These are phyloP conservation scores for Paratrypauchen microcephalus DNA, from an alignment of 2,797 vertebrate genomes.

Conservation along the genomic window DNA sequence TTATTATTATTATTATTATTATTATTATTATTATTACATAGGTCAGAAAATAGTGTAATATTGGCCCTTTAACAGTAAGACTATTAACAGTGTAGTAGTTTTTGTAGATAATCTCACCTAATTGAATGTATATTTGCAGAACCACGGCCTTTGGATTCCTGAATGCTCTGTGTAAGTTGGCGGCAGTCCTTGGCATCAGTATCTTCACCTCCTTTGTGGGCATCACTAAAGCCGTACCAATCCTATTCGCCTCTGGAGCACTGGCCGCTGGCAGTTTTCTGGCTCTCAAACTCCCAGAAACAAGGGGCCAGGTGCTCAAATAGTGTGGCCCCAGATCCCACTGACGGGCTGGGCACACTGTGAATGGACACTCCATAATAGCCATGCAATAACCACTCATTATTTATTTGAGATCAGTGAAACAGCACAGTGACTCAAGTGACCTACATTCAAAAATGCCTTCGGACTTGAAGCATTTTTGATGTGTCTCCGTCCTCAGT, in stretches of 20 bases:
- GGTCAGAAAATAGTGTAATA: no score
- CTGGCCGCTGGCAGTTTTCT: slow-evolving; percentile 91
- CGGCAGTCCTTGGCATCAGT: slow-evolving; percentile 93
- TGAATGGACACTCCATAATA: slow-evolving; percentile 60
- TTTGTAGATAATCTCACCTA: background rate
- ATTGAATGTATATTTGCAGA: slow-evolving; percentile 61
- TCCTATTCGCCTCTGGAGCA: slow-evolving; percentile 90
- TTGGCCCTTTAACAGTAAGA: no score
- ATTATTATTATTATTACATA: no score
- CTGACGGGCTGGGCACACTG: slow-evolving; percentile 61
- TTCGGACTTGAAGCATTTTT: slow-evolving; percentile 65
- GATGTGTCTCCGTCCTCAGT: slow-evolving; percentile 34
- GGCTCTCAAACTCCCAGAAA: slow-evolving; percentile 93
- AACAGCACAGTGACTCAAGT: slow-evolving; percentile 46
- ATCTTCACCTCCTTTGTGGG: slow-evolving; percentile 98
- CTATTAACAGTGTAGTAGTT: background rate
- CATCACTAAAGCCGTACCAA: slow-evolving; percentile 94
- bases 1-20: no score
- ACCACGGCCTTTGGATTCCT: slow-evolving; percentile 95
- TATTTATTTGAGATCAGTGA: slow-evolving; percentile 3
- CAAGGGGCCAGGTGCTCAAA: slow-evolving; percentile 91
- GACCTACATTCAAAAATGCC: slow-evolving; percentile 49
- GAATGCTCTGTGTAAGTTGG: slow-evolving; percentile 93
- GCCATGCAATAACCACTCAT: slow-evolving; percentile 60
- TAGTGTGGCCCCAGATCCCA: slow-evolving; percentile 65